These are phyloP conservation scores for Rhineura floridana DNA, from an alignment of 2,113 vertebrate species.

Conservation along the genomic window DNA sequence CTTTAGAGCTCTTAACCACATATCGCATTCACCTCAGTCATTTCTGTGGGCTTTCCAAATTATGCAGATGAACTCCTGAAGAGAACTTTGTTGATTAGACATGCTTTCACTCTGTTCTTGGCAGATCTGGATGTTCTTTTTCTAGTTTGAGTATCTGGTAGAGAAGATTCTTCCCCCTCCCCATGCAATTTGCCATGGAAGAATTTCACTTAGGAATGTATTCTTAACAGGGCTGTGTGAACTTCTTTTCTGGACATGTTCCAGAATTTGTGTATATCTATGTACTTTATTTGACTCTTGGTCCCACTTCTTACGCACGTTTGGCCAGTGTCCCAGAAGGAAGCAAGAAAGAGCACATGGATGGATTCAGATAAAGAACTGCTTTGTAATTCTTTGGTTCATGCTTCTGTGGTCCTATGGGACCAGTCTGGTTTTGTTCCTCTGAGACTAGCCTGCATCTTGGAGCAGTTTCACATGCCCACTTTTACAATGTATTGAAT, in stretches of 20 bases:
- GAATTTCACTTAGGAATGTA: not conserved
- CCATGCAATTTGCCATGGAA: not conserved
- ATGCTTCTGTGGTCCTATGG: not conserved
- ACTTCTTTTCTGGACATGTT: not conserved
- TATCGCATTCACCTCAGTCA: not conserved
- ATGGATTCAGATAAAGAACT: not conserved
- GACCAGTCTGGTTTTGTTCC: not conserved
- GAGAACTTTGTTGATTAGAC: not conserved
- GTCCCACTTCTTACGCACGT: conserved; percentile 1
- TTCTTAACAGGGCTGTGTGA: not conserved
- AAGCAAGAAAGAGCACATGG: conserved; percentile 1
- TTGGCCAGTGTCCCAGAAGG: conserved; percentile 16
- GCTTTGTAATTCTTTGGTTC: not conserved
- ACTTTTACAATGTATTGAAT: not conserved
- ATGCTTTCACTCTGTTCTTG: not conserved
- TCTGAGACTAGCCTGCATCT: not conserved
- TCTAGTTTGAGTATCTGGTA: not conserved
- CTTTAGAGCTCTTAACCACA: not conserved
- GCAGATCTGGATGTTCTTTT: not conserved
- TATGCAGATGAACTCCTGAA: not conserved
- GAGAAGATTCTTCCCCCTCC: not conserved
- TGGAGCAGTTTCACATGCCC: not conserved
- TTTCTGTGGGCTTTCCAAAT: not conserved
- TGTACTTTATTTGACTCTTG: not conserved
- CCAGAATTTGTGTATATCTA: conserved; percentile 9